Conservation (phyloP, 2,888 invertebrate species). For the Chelonus formosanus region DNA sequence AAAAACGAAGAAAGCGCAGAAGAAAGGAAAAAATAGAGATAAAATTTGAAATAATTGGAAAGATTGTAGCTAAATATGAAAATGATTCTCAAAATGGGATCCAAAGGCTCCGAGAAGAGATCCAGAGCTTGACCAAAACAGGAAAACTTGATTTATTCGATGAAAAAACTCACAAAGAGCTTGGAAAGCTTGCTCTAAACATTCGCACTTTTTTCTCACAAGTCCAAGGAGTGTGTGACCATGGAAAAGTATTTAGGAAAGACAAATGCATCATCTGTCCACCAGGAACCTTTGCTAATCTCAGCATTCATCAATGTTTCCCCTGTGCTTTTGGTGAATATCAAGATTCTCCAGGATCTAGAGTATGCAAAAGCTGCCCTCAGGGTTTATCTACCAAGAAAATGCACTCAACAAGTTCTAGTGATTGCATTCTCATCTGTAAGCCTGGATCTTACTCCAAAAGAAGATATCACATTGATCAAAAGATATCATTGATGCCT, state of each 20-base stretch:
- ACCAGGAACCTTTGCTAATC: constrained; percentile 72
- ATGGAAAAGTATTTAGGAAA: constrained; percentile 68
- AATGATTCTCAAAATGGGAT: constrained; percentile 51
- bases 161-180: constrained; percentile 50
- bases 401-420: constrained; percentile 62
- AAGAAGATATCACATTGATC: constrained; percentile 57
- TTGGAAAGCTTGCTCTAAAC: constrained; percentile 51
- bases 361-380: constrained; percentile 70
- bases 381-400: constrained; percentile 69
- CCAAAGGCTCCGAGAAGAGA: constrained; percentile 48
- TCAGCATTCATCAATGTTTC: constrained; percentile 67
- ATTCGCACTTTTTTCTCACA: constrained; percentile 50
- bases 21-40: constrained; percentile 51
- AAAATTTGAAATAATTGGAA: constrained; percentile 55
- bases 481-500: constrained; percentile 47
- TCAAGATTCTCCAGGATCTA: constrained; percentile 68
- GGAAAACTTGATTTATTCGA: constrained; percentile 50
- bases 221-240: constrained; percentile 63
- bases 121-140: constrained; percentile 45
- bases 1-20: too few relatives aligned
- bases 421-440: constrained; percentile 71
- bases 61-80: constrained; percentile 50
- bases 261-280: constrained; percentile 73
- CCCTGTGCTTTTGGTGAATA: constrained; percentile 72
- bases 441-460: constrained; percentile 67